Percentiles rank a stretch among this genome's conserved stretches.
phyloP scores from a whole-genome alignment of 2,888 invertebrate species.

The Ornithoptera alexandrae region DNA sequence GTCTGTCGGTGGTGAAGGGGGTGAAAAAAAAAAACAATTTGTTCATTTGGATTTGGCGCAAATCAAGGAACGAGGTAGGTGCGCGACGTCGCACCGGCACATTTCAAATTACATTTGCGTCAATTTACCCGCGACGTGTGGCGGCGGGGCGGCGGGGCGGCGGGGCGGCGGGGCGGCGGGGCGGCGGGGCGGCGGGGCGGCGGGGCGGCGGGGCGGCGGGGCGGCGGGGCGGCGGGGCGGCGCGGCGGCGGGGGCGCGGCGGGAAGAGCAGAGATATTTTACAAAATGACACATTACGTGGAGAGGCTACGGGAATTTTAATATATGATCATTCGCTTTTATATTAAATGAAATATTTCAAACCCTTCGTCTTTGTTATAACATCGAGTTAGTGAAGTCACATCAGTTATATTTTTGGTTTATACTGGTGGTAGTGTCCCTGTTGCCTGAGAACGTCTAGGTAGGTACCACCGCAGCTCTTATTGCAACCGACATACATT shows the following conservation, averaged over 20 bases:
- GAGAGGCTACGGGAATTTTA: background rate
- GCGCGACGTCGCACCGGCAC: background rate
- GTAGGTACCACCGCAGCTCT: no score
- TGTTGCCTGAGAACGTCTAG: no score
- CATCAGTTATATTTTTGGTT: no score
- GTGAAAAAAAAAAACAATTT: constrained; percentile 39
- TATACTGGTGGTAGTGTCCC: no score
- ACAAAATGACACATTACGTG: constrained; percentile 4
- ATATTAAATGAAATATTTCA: background rate
- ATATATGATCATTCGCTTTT: background rate
- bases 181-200: background rate
- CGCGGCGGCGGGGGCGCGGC: background rate
- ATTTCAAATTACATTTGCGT: constrained; percentile 17
- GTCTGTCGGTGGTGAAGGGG: background rate
- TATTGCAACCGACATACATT: no score
- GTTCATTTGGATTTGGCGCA: constrained; percentile 1
- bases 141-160: background rate
- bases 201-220: background rate
- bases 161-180: background rate
- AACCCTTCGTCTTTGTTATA: background rate
- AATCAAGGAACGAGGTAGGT: constrained; percentile 6
- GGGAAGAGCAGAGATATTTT: background rate
- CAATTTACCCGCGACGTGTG: constrained; percentile 12
- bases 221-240: background rate
- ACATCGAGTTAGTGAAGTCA: no score